Base-by-base conservation (phyloP, 2,797 vertebrate species). In the Erethizon dorsatum region DNA sequence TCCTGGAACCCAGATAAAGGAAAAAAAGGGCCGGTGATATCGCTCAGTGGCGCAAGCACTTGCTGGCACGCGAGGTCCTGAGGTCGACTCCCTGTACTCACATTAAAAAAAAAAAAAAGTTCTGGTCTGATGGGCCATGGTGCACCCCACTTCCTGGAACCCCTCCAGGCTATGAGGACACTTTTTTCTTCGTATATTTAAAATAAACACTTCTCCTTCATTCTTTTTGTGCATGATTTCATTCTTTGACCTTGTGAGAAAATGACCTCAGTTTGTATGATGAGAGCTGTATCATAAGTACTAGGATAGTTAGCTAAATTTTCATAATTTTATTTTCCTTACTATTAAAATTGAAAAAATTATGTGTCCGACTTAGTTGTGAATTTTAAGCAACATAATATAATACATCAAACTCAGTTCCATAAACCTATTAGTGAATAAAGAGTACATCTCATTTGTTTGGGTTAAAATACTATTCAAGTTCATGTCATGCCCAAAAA, bases 291-390 rank as follows among this genome's bases (percentile, higher is more conserved):
- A 26, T 47, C 2, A 0, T 83, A n/a, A 56, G 3, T 50, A 13
- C 2, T 79, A 83, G 47, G 14, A 61, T 6, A 45, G 9, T 85
- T 63, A 41, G 3, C 73, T 96, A 31, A 8, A 26, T 18, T 77
- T 80, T 93, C 13, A 82, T 54, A 52, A 13, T 86, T 94, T 95
- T 77, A 67, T 5, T 86, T 54, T 75, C 33, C 45, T 86, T 18
- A 71, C 4, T 78, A 90, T 77, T 63, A 7, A 94, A 87, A 79
- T 37, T 14, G 3, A 10, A 26, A 79, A 83, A 69, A 22, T 28
- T 50, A 56, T 20, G 26, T 78, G n/a, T 12, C 17, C 95, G 22
- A 26, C 14, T 69, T 56, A 37, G 2, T 28, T 80, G 59, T 37
- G 26, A 82, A 96, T 90, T 85, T 75, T 56, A 92, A 67, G 14